Evolutionary conservation across 2,888 invertebrate species (phyloP).

Genomic region (Pterostichus niger): DNA sequence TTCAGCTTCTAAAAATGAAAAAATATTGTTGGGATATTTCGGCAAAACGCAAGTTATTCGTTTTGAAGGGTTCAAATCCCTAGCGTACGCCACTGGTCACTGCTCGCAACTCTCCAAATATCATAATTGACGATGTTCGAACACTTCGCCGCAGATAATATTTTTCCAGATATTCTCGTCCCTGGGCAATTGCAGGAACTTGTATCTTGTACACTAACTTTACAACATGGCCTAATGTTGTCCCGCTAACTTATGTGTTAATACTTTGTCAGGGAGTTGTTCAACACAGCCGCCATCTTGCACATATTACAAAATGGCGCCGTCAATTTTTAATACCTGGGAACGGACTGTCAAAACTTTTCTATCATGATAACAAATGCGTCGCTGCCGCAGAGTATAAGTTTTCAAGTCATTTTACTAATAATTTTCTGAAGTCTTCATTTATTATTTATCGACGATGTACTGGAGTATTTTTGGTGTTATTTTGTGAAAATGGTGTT

Average conservation of each 20-base stretch:
- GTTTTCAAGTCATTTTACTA: conserved; percentile 39
- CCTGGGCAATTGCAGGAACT: conserved; percentile 27
- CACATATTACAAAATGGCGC: conserved; percentile 28
- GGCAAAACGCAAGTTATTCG: conserved; percentile 2
- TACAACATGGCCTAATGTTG: background rate
- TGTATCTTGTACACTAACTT: conserved; percentile 14
- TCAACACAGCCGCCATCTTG: conserved; percentile 10
- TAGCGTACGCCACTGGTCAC: background rate
- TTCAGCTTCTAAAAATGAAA: conserved; percentile 7
- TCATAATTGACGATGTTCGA: conserved; percentile 43
- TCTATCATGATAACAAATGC: conserved; percentile 36
- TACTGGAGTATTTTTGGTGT: background rate
- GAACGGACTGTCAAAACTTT: conserved; percentile 40
- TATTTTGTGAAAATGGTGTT: background rate
- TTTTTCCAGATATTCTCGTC: conserved; percentile 45
- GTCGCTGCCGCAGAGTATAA: background rate
- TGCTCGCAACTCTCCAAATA: background rate
- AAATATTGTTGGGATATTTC: conserved; percentile 1
- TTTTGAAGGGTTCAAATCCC: conserved; percentile 1
- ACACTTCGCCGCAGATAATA: conserved; percentile 18
- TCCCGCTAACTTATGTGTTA: conserved; percentile 9
- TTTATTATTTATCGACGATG: conserved; percentile 37
- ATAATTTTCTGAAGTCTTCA: conserved; percentile 43
- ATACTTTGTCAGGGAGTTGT: no score
- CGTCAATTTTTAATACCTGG: conserved; percentile 25